phyloP scores from a whole-genome alignment of 2,888 invertebrate species.

The Scelioninae gen. 2 region DNA sequence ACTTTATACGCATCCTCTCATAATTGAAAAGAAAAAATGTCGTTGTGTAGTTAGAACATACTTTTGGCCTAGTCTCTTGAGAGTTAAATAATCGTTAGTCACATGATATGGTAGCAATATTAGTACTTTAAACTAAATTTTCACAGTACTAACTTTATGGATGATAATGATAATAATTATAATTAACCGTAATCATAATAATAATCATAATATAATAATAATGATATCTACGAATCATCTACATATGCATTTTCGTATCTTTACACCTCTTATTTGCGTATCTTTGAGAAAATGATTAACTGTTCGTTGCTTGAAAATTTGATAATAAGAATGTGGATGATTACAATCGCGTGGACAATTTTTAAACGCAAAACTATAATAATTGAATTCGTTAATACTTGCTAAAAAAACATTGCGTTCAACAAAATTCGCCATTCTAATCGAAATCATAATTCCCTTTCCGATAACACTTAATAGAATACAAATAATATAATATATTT shows the following conservation, averaged over 20 bases:
- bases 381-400: slow-evolving; percentile 17
- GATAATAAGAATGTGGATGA: no score
- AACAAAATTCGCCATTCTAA: slow-evolving; percentile 56
- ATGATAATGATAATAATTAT: slow-evolving; percentile 61
- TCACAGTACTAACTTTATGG: slow-evolving; percentile 34
- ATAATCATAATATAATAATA: slow-evolving; percentile 50
- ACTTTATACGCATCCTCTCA: slow-evolving; percentile 15
- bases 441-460: slow-evolving; percentile 61
- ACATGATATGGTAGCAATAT: slow-evolving; percentile 60
- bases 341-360: no score
- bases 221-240: slow-evolving; percentile 43
- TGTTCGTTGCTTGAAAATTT: slow-evolving; percentile 28
- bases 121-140: slow-evolving; percentile 61
- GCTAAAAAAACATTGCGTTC: slow-evolving; percentile 37
- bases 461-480: slow-evolving; percentile 65
- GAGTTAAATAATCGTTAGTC: slow-evolving; percentile 62
- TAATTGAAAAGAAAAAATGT: slow-evolving; percentile 30
- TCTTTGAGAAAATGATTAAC: slow-evolving; percentile 33
- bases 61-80: slow-evolving; percentile 57
- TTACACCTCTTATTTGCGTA: slow-evolving; percentile 17
- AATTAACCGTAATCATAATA: slow-evolving; percentile 52
- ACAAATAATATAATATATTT: slow-evolving; percentile 64
- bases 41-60: slow-evolving; percentile 49
- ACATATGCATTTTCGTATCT: slow-evolving; percentile 16
- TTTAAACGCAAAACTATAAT: slow-evolving; percentile 44